Base-by-base conservation (phyloP, 2,797 vertebrate species). In the Ctenopoma kingsleyae region DNA sequence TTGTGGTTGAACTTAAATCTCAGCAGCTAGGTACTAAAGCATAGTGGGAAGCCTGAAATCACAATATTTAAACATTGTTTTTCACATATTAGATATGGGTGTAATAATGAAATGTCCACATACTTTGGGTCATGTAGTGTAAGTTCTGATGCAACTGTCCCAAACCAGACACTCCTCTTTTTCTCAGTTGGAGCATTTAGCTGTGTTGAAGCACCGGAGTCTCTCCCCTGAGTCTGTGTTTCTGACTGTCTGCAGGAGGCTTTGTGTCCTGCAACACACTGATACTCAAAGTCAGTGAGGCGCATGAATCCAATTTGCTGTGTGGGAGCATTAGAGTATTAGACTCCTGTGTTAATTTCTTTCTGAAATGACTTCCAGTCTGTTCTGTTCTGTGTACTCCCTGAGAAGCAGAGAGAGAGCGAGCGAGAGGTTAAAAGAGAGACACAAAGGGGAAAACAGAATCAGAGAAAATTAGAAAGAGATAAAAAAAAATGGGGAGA, bases 301-400 rank as follows among this genome's bases (percentile, higher is more conserved):
- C 80, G 73, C 79, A 82, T 40, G 30, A 85, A 88, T 89, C 89
- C 86, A 91, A 91, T 91, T 91, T 91, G 81, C 73, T 79, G 74
- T 87, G 76, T 67, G 83, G 83, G 65, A 87, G 78, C 78, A 73
- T 86, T 78, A 81, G 73, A 81, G 81, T 83, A 78, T 85, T 80
- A 80, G 80, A 74, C 81, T 74, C 69, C 85, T 78, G 79, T 71
- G 73, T 82, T 90, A 86, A 90, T 86, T 88, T 87, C 83, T 81
- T 71, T 76, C 70, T 80, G 84, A 81, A 88, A 90, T 88, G 77
- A 85, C 86, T 90, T 84, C 81, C 79, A 82, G 75, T 73, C 66
- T 73, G 74, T 60, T 75, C 71, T 71, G 74, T 60, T 53, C 38
- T 67, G 64, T 71, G 53, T 38, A 46, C 47, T 50, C 64, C 60